Conservation (phyloP, 2,113 vertebrate genomes). For the Puma concolor region DNA sequence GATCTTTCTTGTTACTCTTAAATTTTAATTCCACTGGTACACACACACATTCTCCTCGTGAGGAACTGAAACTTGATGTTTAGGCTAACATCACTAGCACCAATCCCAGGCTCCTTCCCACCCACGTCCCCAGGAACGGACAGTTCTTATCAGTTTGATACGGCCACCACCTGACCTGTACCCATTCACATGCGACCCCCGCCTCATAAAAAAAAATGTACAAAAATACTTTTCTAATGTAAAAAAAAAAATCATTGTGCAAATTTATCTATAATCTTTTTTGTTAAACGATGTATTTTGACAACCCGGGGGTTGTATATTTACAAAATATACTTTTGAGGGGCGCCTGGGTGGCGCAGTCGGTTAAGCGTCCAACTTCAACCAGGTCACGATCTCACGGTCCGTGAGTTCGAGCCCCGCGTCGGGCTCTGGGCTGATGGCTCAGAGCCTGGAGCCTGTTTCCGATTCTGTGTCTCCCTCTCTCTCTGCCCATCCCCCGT, state of each 20-base stretch:
- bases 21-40: background rate
- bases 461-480: too few relatives aligned
- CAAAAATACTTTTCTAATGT: background rate
- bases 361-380: too few relatives aligned
- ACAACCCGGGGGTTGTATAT: background rate
- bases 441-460: too few relatives aligned
- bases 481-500: too few relatives aligned
- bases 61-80: background rate
- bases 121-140: background rate
- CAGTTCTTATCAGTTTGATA: background rate
- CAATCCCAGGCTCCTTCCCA: background rate
- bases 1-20: background rate
- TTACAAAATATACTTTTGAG: background rate
- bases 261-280: background rate
- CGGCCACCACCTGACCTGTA: background rate
- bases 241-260: background rate
- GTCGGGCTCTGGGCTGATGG: too few relatives aligned
- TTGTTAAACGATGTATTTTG: background rate
- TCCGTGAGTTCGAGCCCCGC: too few relatives aligned
- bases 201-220: background rate
- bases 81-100: background rate
- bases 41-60: background rate
- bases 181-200: background rate
- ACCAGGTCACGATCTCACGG: too few relatives aligned
- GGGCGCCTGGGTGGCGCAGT: too few relatives aligned